Base-by-base conservation (phyloP, 2,797 vertebrate species). In the Sebastes kiyomatsui region DNA sequence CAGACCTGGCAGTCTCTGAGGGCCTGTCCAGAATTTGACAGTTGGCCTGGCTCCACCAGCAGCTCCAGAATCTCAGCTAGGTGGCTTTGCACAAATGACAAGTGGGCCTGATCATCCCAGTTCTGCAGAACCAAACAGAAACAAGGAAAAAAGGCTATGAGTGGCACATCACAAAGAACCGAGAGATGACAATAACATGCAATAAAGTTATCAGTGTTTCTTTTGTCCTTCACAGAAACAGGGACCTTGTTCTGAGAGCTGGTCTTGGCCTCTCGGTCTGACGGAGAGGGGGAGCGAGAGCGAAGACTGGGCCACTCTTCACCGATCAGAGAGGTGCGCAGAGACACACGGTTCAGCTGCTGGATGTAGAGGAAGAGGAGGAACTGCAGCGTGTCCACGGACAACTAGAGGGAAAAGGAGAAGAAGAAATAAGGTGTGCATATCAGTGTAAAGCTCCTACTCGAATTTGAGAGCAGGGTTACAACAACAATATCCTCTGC, bases 291-390 rank as follows among this genome's bases (percentile, higher is more conserved):
- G 13, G 95, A 96, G 87, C 94, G 96, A 38, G 91, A 91, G 46
- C 96, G 95, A 42, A 91, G 93, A 87, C 95, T 97, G 54, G 99
- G 99, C 99, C 99, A 99, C 76, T 99, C 98, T 77, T 99, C 98
- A 2, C 97, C 97, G 4, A 98, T 96, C 85, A 99, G 90, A 27
- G 98, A 99, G 4, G 95, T 96, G 20, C 98, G 96, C 77, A 99
- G 90, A 25, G 98, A 99, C 27, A 98, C 91, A 0, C 95, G 97
- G 92, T 98, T 98, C 66, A 99, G 86, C 91, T 99, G 98, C 88
- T 99, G 99, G 67, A 98, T 90, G 85, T 97, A 97, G 5, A 99
- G 96, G 94, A 99, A 99, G 20, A 99, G 97, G 84, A 99, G 95
- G 93, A 99, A 99, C 95, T 97, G 97, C 89, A 98, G 94, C 0